Base-by-base conservation (phyloP, 2,113 vertebrate genomes). In the Haplochromis burtoni region DNA sequence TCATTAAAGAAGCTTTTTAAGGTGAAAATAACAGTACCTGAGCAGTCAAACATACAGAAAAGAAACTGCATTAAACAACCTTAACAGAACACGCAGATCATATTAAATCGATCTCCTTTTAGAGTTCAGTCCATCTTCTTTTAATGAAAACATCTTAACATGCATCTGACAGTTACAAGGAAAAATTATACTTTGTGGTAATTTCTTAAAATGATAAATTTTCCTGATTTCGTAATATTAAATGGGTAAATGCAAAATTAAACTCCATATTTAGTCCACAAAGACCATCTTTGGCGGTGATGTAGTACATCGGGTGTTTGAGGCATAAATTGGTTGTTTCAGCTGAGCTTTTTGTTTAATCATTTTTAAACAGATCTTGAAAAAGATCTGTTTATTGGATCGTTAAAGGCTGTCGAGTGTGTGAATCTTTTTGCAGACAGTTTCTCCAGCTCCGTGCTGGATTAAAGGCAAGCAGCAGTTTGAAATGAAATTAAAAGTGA, bases 11-110 rank as follows among this genome's bases (percentile, higher is more conserved):
- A 35, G 49, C n/a, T 49, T 66, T 45, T 82, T 10, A 66, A 63
- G 31, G 13, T 71, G 14, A 76, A 82, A 88, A 35, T 31, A 87
- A 92, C 16, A 57, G 87, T 89, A 93, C 92, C 94, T 94, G 94
- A 94, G 92, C 88, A 91, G 51, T 90, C 71, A 55, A 86, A 89
- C 47, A 16, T 87, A 61, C 85, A 90, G 78, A 83, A 81, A 79
- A 53, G 35, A 35, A 35, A 35, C 35, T 35, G 35, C 35, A 35
- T 35, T 35, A 35, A 35, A 35, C 35, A 35, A 35, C 35, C 35
- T 10, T 35, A 35, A 35, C 35, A 35, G 8, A 35, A 35, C 8
- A 35, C 35, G 4, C 35, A 35, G 35, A 35, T 82, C 61, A 45
- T 26, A 45, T 45, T 26, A 42, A 45, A 26, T 10, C 13, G 45